phyloP scores from a whole-genome alignment of 2,797 vertebrate genomes.

The Cossypha niveicapilla region DNA sequence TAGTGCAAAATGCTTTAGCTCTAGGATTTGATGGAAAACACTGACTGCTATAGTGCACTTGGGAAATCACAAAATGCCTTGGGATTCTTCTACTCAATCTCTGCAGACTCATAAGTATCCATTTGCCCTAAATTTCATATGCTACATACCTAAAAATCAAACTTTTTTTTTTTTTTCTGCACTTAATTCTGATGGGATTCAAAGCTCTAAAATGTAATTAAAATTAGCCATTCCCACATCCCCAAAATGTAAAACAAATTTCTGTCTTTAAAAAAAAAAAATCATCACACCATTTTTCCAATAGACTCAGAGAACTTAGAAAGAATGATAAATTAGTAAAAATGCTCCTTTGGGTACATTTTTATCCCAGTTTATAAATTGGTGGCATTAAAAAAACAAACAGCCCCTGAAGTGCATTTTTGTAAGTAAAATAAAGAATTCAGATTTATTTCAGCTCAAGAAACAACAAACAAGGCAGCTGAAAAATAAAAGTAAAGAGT shows the following conservation, averaged over 20 bases:
- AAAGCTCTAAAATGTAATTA: neutral
- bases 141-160: neutral
- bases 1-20: neutral
- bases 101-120: neutral
- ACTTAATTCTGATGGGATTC: neutral
- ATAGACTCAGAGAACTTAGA: neutral
- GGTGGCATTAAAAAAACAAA: neutral
- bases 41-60: neutral
- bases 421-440: neutral
- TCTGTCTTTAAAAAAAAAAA: neutral
- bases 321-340: neutral
- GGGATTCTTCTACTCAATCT: neutral
- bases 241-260: neutral
- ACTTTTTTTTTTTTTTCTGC: accelerated
- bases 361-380: neutral
- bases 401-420: neutral
- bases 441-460: neutral
- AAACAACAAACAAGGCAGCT: neutral
- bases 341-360: neutral
- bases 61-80: neutral
- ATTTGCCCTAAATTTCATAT: neutral
- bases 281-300: neutral
- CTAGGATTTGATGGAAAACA: neutral
- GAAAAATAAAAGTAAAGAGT: neutral
- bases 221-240: neutral